phyloP scores from a whole-genome alignment of 1,140 invertebrate species.

The Eumeta japonica region DNA sequence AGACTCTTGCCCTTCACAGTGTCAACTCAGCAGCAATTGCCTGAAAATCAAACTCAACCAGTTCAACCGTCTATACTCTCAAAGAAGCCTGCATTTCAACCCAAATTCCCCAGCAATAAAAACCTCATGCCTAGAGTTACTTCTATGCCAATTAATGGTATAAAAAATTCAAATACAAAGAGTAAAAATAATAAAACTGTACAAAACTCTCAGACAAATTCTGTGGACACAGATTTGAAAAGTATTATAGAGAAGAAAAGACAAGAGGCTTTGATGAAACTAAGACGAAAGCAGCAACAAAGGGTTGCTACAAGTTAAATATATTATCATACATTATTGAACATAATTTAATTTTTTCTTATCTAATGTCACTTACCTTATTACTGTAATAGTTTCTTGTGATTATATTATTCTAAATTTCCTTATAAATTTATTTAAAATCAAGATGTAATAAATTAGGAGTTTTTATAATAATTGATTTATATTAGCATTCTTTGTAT shows the following conservation, averaged over 20 bases:
- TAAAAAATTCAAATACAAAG: background rate
- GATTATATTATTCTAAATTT: no score
- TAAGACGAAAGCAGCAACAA: conserved; percentile 27
- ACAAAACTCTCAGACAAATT: conserved; percentile 8
- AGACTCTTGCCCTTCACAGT: conserved; percentile 32
- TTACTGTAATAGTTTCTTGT: no score
- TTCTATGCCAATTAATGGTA: background rate
- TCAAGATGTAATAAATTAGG: no score
- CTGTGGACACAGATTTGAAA: conserved; percentile 21
- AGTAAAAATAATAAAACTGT: background rate
- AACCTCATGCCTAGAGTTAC: conserved; percentile 12
- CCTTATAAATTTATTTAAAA: no score
- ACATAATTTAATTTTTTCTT: no score
- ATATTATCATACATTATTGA: no score
- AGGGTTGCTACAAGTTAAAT: no score
- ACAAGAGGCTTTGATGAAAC: conserved; percentile 46
- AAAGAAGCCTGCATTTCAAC: conserved; percentile 15
- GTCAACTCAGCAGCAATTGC: conserved; percentile 14
- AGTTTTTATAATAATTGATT: no score
- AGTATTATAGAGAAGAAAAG: conserved; percentile 42
- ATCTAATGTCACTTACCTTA: no score
- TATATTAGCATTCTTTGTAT: no score
- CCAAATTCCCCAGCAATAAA: conserved; percentile 15
- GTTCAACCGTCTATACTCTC: conserved; percentile 5
- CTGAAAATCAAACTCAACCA: conserved; percentile 4